Evolutionary conservation across 1,140 invertebrate species (phyloP).

Genomic region (Calliphora vicina): DNA sequence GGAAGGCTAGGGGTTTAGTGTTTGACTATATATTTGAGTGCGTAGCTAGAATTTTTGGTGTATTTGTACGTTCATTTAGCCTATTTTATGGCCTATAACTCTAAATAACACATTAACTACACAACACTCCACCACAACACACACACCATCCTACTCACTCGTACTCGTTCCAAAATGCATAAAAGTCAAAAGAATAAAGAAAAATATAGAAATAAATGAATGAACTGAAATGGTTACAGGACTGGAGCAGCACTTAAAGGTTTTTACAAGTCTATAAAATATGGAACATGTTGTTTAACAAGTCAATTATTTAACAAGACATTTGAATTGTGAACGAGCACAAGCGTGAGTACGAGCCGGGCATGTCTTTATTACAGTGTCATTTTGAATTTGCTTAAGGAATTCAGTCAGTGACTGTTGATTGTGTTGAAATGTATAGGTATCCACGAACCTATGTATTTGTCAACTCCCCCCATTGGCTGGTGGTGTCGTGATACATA

Average conservation of each 20-base stretch:
- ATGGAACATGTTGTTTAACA: constrained; percentile 31
- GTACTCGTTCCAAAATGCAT: neutral
- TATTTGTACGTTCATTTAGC: neutral
- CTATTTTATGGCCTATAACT: constrained; percentile 32
- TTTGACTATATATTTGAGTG: neutral
- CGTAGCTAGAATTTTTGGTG: neutral
- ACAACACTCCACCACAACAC: neutral
- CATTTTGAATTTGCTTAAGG: neutral
- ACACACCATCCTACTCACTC: neutral
- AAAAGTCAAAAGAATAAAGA: too few relatives aligned
- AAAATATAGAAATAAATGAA: neutral
- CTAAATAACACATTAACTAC: constrained; percentile 26
- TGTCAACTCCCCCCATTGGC: too few relatives aligned
- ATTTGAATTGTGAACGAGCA: neutral
- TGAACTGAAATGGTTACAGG: neutral
- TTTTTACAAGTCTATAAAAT: constrained; percentile 15
- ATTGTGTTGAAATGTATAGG: too few relatives aligned
- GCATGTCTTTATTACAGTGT: neutral
- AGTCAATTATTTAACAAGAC: constrained; percentile 26
- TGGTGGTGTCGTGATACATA: too few relatives aligned
- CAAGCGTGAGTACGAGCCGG: neutral
- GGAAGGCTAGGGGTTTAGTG: too few relatives aligned
- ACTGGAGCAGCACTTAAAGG: neutral
- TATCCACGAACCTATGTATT: too few relatives aligned
- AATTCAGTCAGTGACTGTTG: neutral